Evolutionary conservation across 30 jellyfish, hydroid and myxozoan species (phyloP).

Genomic region (Rhopilema esculentum): DNA sequence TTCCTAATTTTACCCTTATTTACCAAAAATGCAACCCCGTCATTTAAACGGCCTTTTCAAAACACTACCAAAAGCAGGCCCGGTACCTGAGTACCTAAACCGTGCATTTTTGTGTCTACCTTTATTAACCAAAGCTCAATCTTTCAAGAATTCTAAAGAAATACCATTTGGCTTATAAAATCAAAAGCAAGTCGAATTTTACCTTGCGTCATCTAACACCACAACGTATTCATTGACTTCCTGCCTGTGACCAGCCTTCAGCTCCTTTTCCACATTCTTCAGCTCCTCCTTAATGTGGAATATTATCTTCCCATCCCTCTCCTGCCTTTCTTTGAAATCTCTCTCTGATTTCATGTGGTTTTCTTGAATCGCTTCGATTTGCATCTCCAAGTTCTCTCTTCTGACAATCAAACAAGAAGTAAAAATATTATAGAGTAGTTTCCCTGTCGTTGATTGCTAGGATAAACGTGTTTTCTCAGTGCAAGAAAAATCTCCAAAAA

Average conservation of each 20-base stretch:
- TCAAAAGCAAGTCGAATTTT: neutral
- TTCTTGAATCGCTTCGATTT: neutral
- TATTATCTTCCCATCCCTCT: constrained; percentile 23
- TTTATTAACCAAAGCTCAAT: too few species aligned
- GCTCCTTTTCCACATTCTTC: neutral
- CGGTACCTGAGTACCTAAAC: too few species aligned
- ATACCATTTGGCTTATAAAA: too few species aligned
- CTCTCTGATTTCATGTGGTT: neutral
- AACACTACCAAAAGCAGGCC: too few species aligned
- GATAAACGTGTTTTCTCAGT: too few species aligned
- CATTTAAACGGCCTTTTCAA: too few species aligned
- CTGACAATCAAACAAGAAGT: neutral
- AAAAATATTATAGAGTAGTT: neutral
- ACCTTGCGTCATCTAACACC: constrained; percentile 42
- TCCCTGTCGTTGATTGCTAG: neutral
- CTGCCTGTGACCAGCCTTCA: neutral
- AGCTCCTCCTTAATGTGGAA: constrained; percentile 41
- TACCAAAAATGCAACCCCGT: too few species aligned
- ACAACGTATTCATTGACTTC: constrained; percentile 14
- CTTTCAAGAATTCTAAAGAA: neutral
- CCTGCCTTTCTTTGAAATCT: constrained; percentile 28
- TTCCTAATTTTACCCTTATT: too few species aligned
- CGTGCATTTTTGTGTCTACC: too few species aligned
- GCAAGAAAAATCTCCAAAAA: too few species aligned
- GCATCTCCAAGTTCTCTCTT: constrained; percentile 12